phyloP scores from a whole-genome alignment of 2,888 invertebrate species.

The Epinotia brunnichana region DNA sequence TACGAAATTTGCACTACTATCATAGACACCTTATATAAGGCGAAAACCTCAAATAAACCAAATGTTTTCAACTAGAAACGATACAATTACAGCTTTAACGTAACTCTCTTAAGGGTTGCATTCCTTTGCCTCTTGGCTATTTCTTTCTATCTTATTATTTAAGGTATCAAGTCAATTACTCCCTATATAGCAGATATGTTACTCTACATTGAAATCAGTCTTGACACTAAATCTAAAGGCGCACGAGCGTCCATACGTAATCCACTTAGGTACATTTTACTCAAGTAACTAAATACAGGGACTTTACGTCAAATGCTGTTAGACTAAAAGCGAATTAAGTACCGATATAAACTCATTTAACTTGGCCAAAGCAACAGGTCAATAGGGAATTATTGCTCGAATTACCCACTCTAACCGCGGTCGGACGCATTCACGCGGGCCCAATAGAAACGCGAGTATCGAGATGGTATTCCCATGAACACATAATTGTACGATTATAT shows the following conservation, averaged over 20 bases:
- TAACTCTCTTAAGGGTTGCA: neutral
- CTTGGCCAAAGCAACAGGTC: slow-evolving; percentile 63
- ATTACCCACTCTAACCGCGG: slow-evolving; percentile 68
- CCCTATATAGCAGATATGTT: neutral
- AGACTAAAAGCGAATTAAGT: slow-evolving; percentile 54
- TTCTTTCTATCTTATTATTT: neutral
- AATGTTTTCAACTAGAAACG: neutral
- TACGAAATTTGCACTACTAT: slow-evolving; percentile 1
- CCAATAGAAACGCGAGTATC: slow-evolving; percentile 63
- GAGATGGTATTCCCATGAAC: slow-evolving; percentile 49
- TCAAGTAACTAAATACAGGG: slow-evolving; percentile 42
- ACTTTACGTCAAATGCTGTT: slow-evolving; percentile 49
- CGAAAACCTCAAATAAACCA: neutral
- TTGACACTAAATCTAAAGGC: slow-evolving; percentile 26
- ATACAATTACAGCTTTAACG: neutral
- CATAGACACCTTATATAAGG: neutral
- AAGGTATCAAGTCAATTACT: neutral
- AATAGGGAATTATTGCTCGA: slow-evolving; percentile 71
- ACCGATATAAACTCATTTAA: slow-evolving; percentile 64
- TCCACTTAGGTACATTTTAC: slow-evolving; percentile 26
- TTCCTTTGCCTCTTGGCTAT: neutral
- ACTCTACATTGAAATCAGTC: slow-evolving; percentile 9
- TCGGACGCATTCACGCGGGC: slow-evolving; percentile 63
- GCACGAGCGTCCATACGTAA: slow-evolving; percentile 22
- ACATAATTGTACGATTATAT: slow-evolving; percentile 62